phyloP scores from a whole-genome alignment of 2,113 vertebrate genomes.

The Synchiropus splendidus region DNA sequence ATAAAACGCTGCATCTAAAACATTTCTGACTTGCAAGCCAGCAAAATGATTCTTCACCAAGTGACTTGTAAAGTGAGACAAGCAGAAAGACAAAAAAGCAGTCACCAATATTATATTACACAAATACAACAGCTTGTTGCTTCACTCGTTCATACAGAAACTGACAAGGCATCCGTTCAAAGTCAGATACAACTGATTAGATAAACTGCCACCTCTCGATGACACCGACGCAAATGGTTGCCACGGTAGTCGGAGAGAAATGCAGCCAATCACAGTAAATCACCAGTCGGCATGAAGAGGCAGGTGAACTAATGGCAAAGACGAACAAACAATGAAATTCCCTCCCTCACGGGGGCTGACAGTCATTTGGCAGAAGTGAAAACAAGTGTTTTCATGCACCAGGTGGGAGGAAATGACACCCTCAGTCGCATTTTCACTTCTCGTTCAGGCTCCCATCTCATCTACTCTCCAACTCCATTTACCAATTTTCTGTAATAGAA shows the following conservation, averaged over 20 bases:
- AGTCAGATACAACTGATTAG: constrained; percentile 52
- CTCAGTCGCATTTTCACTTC: constrained; percentile 15
- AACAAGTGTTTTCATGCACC: constrained; percentile 41
- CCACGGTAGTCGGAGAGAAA: constrained; percentile 52
- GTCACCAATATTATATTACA: too few relatives aligned
- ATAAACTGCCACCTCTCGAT: constrained; percentile 54
- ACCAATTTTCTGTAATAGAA: constrained; percentile 28
- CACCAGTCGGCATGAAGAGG: constrained; percentile 47
- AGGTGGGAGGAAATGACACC: constrained; percentile 44
- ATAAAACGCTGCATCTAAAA: too few relatives aligned
- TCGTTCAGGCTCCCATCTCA: constrained; percentile 12
- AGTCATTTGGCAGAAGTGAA: constrained; percentile 43
- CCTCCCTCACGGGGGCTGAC: constrained; percentile 36
- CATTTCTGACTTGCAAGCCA: too few relatives aligned
- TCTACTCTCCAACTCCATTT: constrained; percentile 29
- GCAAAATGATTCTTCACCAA: too few relatives aligned
- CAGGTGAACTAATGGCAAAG: constrained; percentile 57
- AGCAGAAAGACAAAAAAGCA: too few relatives aligned
- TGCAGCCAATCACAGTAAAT: constrained; percentile 59
- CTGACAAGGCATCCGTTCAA: too few relatives aligned
- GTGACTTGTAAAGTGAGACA: too few relatives aligned
- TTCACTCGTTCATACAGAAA: too few relatives aligned
- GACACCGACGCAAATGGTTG: constrained; percentile 55
- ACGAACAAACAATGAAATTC: constrained; percentile 36
- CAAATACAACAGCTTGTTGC: too few relatives aligned